phyloP scores from a whole-genome alignment of 2,888 invertebrate genomes.

The Megaustenia siamemsis region DNA sequence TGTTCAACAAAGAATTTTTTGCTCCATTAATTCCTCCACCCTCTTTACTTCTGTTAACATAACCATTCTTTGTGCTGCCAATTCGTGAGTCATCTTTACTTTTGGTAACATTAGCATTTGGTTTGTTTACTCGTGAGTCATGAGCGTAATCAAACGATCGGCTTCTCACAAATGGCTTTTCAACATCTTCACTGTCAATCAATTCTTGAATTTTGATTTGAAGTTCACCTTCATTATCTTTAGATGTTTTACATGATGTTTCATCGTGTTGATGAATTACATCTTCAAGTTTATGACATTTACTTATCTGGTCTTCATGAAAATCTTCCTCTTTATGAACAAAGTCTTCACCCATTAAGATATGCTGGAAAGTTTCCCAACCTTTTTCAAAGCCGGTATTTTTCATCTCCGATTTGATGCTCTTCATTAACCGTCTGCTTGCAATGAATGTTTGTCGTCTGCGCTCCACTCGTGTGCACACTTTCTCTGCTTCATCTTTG shows the following conservation, averaged over 20 bases:
- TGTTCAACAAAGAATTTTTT: no score
- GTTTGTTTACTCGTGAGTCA: slow-evolving; percentile 3
- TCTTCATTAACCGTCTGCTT: slow-evolving; percentile 20
- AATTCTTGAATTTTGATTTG: slow-evolving; percentile 23
- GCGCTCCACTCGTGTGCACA: slow-evolving; percentile 32
- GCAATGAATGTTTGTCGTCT: slow-evolving; percentile 39
- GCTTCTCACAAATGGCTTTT: slow-evolving; percentile 30
- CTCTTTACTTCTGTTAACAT: no score
- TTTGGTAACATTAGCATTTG: not conserved
- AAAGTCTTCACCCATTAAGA: slow-evolving; percentile 31
- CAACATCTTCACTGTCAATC: slow-evolving; percentile 6
- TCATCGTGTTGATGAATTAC: not conserved
- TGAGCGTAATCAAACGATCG: slow-evolving; percentile 38
- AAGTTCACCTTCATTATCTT: slow-evolving; percentile 3
- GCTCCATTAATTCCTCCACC: no score
- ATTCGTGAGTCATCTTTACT: slow-evolving; percentile 31
- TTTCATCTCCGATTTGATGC: not conserved
- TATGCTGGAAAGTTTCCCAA: slow-evolving; percentile 44
- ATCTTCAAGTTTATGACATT: not conserved
- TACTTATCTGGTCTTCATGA: not conserved
- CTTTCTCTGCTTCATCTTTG: slow-evolving; percentile 13
- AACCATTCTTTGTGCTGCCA: no score
- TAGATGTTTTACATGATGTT: not conserved
- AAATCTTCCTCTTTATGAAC: not conserved
- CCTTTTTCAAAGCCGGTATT: slow-evolving; percentile 28